Evolutionary conservation across 1,140 invertebrate genomes (phyloP), one percentile per base, ranked within the genome.

Genomic region (Drosophila pandora): DNA sequence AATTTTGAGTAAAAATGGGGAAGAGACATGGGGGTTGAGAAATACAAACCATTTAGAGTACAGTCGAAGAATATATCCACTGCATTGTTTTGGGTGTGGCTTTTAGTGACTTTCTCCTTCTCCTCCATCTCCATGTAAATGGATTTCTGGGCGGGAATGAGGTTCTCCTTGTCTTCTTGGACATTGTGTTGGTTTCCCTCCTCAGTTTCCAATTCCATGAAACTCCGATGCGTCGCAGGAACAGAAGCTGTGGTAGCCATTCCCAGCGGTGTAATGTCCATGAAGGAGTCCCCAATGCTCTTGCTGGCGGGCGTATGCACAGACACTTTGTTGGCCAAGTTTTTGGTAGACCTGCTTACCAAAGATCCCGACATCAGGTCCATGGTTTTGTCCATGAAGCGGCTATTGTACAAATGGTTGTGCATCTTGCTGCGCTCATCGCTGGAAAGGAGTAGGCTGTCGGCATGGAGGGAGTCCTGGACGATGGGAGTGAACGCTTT

Each of bases 371-470:
- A 83, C 43, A 85, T 43, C 1, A 85, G 56, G 47, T 85, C 83
- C 8, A 82, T 47, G 5, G 82, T 85, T 32, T 78, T 85, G 9
- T 85, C 82, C 43, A 59, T 53, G 6, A 23, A 13, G 12, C 45
- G 57, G 12, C 5, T 39, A 2, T 32, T 57, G 13, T 50, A 53
- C 12, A 63, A 2, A 12, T 48, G 22, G 54, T 60, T 47, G 52
- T 65, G 57, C 47, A 85, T 17, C 30, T 53, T 62, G 1, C 48
- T 52, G 0, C 58, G 78, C n/a, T 71, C 79, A 13, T 48, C 23
- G 3, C 41, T 41, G 6, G 70, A 47, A 1, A 85, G 22, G 12
- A 39, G 65, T 8, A 63, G 58, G 22, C 57, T 65, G 22, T 64
- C 55, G 13, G 39, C 34, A 17, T 32, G 13, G 1, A 56, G 32